Evolutionary conservation across 2,113 vertebrate genomes (phyloP).

Genomic region (Archilochus colubris): DNA sequence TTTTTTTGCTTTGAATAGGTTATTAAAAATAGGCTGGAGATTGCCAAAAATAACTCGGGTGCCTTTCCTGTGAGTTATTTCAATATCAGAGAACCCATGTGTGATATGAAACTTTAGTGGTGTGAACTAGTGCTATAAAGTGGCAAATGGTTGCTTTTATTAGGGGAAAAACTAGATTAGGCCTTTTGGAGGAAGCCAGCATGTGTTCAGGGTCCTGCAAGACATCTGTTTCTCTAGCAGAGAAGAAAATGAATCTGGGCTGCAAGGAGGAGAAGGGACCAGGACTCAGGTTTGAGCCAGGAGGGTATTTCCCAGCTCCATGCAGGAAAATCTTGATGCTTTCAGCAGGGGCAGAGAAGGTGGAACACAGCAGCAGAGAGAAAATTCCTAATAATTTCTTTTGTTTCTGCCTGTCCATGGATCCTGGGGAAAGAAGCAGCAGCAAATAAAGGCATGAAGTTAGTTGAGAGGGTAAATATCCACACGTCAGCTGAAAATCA

Average conservation of each 20-base stretch:
- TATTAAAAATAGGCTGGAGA: neutral
- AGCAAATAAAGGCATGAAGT: neutral
- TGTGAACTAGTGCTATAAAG: neutral
- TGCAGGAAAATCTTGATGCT: neutral
- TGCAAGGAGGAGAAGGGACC: neutral
- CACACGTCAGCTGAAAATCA: neutral
- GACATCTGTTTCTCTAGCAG: neutral
- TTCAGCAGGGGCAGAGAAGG: neutral
- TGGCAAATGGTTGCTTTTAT: neutral
- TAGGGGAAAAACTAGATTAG: neutral
- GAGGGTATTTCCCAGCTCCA: accelerated
- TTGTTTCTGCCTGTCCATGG: neutral
- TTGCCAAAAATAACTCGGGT: neutral
- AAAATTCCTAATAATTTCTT: neutral
- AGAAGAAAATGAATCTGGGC: neutral
- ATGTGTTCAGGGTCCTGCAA: neutral
- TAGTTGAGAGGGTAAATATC: neutral
- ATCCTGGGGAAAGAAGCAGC: neutral
- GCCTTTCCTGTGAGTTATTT: neutral
- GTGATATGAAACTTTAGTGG: neutral
- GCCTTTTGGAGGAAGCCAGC: neutral
- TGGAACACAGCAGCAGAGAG: neutral
- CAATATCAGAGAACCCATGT: neutral
- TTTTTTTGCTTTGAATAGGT: neutral
- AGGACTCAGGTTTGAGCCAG: neutral